Evolutionary conservation across 1,140 invertebrate genomes (phyloP), one percentile per base, ranked within the genome.

Genomic region (Pinna nobilis): DNA sequence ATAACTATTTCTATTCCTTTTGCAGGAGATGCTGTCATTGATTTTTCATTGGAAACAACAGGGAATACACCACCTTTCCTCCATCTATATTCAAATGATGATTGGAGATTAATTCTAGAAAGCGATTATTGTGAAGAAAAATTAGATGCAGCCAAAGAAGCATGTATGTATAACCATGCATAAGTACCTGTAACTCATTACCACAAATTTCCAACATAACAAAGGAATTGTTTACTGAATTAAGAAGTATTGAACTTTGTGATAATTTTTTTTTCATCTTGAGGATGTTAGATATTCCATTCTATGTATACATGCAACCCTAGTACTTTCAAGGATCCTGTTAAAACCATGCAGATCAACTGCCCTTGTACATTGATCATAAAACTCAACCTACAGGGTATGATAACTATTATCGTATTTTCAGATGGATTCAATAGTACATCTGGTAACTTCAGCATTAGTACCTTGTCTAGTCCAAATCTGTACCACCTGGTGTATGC

Each of bases 111-210:
- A 69, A 78, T 79, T 50, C 64, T 33, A 78, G 15, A 90, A 86
- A 80, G 83, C 71, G 25, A 90, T 88, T 71, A 86, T 83, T 44
- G 89, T 87, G 3, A 88, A 85, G 63, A 89, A 82, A 77, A 90
- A 88, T 77, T 82, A 88, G 39, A 88, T 82, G 65, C 89, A 88
- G 50, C 84, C 2, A 76, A 77, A 59, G 50, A 72, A 51, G 37
- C 51, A 44, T 78, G 79, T 86, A 60, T 71, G 80, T 83, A 25
- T 55, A 41, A 39, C 9, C 6, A n/a, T 70, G 15, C 23, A 20
- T 9, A 2, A n/a, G 32, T 63, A 13, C 37, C 25, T 60, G 11
- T 32, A 28, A 6, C 20, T 9, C 7, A 61, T 50, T 37, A 13
- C 6, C n/a, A 57, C 4, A n/a, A n/a, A n/a, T 33, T 20, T 60